Base-by-base conservation (phyloP, 2,797 vertebrate genomes). In the Meda fulgida region DNA sequence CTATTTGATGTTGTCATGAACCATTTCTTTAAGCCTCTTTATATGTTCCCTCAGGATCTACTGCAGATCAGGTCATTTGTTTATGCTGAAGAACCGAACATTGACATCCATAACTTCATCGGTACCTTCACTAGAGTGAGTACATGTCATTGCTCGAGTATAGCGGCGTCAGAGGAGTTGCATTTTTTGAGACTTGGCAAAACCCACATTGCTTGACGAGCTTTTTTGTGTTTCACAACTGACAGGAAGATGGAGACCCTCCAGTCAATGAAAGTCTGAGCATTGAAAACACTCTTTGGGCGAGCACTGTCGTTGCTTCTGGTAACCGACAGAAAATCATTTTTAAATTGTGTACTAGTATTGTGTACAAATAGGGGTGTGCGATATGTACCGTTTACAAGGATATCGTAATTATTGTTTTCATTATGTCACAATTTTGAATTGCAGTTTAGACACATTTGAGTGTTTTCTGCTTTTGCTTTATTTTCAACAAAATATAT, bases 221-320 rank as follows among this genome's bases (percentile, higher is more conserved):
- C 53, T 78, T 31, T 65, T 65, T 38, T 73, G 71, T 48, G 4
- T 84, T 85, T 46, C 60, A 60, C 63, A 81, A 0, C 88, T 92
- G 78, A 18, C 89, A 99, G 98, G 98, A 99, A 83, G 98, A 99
- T 80, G 97, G 97, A 26, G 98, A 99, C 91, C 98, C 98, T 79
- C 94, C 98, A 0, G 95, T 98, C 58, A 99, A 97, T 2, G 98
- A 99, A 91, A 99, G 98, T 51, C 92, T 99, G 89, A 98, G 98
- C 91, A 98, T 99, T 14, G 98, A 99, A 92, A 99, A 99, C 93
- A 97, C 98, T 0, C 94, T 99, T 18, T 99, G 98, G 98, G 98
- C 98, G 34, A 98, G 98, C 95, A 99, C 97, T 0, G 97, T 99
- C 78, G 94, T 99, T 9, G 98, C 98, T n/a, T 99, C 98, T 86